These are phyloP conservation scores for Athene noctua DNA, from an alignment of 2,113 vertebrate genomes.

Conservation along the genomic window DNA sequence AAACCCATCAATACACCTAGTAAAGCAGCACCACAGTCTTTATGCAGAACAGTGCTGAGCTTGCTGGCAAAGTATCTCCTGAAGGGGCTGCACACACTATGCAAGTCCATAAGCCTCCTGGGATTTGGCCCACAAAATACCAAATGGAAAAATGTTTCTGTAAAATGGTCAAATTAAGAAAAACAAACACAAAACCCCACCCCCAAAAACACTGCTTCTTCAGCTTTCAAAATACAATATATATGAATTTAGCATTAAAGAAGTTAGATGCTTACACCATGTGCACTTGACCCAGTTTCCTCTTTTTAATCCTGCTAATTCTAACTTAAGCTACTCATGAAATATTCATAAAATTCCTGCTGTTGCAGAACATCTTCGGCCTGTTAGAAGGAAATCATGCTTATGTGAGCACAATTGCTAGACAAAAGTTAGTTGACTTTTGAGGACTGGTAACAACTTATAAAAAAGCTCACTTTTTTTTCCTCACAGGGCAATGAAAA, in stretches of 20 bases:
- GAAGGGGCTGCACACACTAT: background rate
- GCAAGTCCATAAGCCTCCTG: background rate
- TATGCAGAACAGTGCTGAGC: background rate
- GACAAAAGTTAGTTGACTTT: background rate
- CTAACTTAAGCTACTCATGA: constrained; percentile 56
- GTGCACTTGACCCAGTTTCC: constrained; percentile 61
- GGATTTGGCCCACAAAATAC: background rate
- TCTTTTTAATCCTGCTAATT: constrained; percentile 57
- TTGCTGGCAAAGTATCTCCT: background rate
- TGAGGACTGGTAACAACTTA: background rate
- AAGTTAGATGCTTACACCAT: constrained; percentile 10
- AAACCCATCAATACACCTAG: background rate
- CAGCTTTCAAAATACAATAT: constrained; percentile 18
- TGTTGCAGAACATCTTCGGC: constrained; percentile 44
- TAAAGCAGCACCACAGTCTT: background rate
- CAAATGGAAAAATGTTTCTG: background rate
- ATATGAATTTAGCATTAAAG: constrained; percentile 21
- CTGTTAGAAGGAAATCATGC: constrained; percentile 42
- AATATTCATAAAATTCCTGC: constrained; percentile 61
- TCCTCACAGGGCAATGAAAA: background rate
- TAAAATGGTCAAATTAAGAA: background rate
- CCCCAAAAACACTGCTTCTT: background rate
- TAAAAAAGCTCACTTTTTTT: background rate
- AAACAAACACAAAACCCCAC: too few relatives aligned
- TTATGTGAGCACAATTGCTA: constrained; percentile 26